Conservation (phyloP, 2,797 vertebrate species). For the Tragelaphus oryx region DNA sequence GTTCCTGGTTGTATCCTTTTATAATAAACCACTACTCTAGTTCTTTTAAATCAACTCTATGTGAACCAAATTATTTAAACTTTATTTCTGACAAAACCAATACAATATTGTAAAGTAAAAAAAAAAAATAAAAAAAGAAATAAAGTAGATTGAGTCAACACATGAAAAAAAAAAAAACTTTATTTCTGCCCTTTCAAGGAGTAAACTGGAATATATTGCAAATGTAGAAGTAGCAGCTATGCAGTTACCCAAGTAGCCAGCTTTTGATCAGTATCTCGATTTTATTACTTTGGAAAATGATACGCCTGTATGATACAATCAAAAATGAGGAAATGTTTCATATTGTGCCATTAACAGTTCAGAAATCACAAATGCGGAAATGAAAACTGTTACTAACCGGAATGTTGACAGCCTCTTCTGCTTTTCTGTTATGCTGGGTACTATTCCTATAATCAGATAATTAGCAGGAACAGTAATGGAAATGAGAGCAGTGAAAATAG, state of each 20-base stretch:
- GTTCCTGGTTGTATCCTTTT: not conserved
- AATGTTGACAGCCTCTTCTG: constrained; percentile 96
- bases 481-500: constrained; percentile 97
- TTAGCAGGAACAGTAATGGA: constrained; percentile 96
- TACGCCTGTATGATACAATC: constrained; percentile 94
- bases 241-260: constrained; percentile 94
- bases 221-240: constrained; percentile 92
- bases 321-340: constrained; percentile 94
- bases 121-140: no score
- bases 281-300: constrained; percentile 98
- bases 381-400: constrained; percentile 95
- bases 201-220: constrained; percentile 97
- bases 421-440: constrained; percentile 95
- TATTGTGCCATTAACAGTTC: constrained; percentile 94
- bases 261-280: constrained; percentile 96
- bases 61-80: constrained; percentile 81
- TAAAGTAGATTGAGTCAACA: no score
- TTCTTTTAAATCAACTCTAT: not conserved
- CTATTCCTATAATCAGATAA: constrained; percentile 96
- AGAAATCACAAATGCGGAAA: constrained; percentile 94
- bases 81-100: constrained; percentile 85
- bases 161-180: constrained; percentile 83
- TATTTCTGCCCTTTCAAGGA: constrained; percentile 97
- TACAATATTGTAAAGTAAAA: no score
- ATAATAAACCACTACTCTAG: not conserved